Evolutionary conservation across 2,888 invertebrate genomes (phyloP), one percentile per base, ranked within the genome.

Genomic region (Cylloceria caligata): DNA sequence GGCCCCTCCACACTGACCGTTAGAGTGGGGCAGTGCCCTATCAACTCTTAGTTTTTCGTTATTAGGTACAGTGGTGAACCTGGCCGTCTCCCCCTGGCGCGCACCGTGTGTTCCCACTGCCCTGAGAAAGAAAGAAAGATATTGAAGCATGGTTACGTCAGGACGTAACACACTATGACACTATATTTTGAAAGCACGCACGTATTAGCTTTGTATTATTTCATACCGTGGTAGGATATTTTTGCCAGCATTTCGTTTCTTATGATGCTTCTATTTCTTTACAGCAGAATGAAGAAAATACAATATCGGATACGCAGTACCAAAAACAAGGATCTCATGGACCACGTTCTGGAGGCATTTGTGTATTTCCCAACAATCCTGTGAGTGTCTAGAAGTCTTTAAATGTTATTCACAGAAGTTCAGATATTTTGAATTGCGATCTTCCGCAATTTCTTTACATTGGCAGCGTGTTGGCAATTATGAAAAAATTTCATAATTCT

Each of bases 271-370:
- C 60, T 65, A 78, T n/a, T 24, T 52, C 4, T 52, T 52, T 9
- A 84, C 93, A 93, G 77, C 94, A 96, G 96, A 95, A 94, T 93
- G 96, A 96, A 94, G 96, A 96, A 91, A 95, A 96, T 90, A 95
- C 96, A 80, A 94, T 96, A 93, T 95, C 96, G 91, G 96, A 96
- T 91, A 95, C 95, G 94, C 95, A 95, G 90, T 96, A 95, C 92
- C 95, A 95, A 85, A 96, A 96, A 87, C 93, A 93, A 87, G 93
- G 93, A 85, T 91, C 91, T 75, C 93, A 93, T 87, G 93, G 93
- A 76, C 93, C 93, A 83, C 93, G 93, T 85, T 92, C 93, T 82
- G 94, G 93, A 84, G 94, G 93, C 85, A 93, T 93, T 84, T 91
- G 93, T 87, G 93, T 94, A 87, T 94, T 93, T 88, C 94, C 94